Evolutionary conservation across 2,113 vertebrate genomes (phyloP), one percentile per base, ranked within the genome.

Genomic region (Falco punctatus): DNA sequence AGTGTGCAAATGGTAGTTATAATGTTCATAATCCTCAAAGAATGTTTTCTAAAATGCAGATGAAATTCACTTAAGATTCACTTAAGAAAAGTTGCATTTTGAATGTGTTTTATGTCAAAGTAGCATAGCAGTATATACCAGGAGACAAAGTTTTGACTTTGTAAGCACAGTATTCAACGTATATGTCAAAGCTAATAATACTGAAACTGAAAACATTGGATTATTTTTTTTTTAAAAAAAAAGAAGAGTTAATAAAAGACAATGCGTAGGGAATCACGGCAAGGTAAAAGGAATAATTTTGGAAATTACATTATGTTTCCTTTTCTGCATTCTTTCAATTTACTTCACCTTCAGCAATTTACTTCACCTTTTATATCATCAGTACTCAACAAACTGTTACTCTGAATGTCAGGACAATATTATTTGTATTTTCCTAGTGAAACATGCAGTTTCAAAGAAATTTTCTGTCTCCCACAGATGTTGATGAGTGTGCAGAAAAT

Each of bases 401-500:
- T 86, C 77, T 65, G 22, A 70, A 32, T 15, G 10, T 67, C 24
- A 62, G 55, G 52, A 32, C 73, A 79, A 69, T n/a, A 61, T 73
- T 24, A 19, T 2, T 2, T 61, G 9, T 69, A 13, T 74, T 93
- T 84, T 28, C 11, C 18, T 78, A n/a, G 51, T 59, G 27, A 93
- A 46, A 59, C 28, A 6, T 30, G 23, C 23, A 15, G 26, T 44
- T 92, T 81, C 33, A 30, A 69, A 52, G n/a, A 11, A 35, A 65
- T 69, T 89, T 64, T 46, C n/a, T 95, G 78, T 85, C 73, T 62
- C 46, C 57, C 5, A 10, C 96, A 99, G 99, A 99, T 87, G 81
- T 98, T 38, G 99, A 99, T 46, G 98, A 99, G 92, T 99, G 98
- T 86, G 98, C 98, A 85, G 98, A 98, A 89, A 98, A 98, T 57